phyloP scores from a whole-genome alignment of 2,888 invertebrate genomes.

The Laspeyria flexula region DNA sequence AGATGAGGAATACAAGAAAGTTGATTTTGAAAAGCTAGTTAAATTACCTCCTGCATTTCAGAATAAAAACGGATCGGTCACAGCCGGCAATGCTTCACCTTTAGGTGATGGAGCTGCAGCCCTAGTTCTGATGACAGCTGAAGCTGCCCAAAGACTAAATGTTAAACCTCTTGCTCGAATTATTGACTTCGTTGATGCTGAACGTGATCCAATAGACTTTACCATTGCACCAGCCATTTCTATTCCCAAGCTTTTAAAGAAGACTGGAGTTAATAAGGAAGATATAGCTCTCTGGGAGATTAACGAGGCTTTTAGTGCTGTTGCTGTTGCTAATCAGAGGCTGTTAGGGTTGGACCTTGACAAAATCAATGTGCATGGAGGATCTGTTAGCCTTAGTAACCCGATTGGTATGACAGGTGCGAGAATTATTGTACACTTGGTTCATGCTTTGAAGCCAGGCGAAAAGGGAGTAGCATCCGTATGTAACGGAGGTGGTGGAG shows the following conservation, averaged over 20 bases:
- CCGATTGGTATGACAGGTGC: slow-evolving; percentile 99
- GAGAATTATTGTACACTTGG: slow-evolving; percentile 95
- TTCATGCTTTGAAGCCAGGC: slow-evolving; percentile 94
- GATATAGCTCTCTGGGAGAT: slow-evolving; percentile 98
- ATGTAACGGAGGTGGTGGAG: slow-evolving; percentile 99
- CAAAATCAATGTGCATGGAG: slow-evolving; percentile 98
- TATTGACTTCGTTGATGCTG: slow-evolving; percentile 96
- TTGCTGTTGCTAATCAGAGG: slow-evolving; percentile 96
- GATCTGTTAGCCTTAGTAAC: slow-evolving; percentile 98
- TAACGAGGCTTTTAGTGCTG: slow-evolving; percentile 99
- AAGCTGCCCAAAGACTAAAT: slow-evolving; percentile 90
- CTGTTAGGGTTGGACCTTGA: slow-evolving; percentile 93
- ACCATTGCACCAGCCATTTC: slow-evolving; percentile 97
- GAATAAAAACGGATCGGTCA: slow-evolving; percentile 96
- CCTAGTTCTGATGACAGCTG: slow-evolving; percentile 92
- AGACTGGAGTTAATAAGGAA: slow-evolving; percentile 92
- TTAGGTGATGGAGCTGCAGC: slow-evolving; percentile 99
- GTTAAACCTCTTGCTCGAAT: slow-evolving; percentile 95
- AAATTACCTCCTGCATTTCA: slow-evolving; percentile 97
- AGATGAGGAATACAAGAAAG: slow-evolving; percentile 97
- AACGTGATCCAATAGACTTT: slow-evolving; percentile 98
- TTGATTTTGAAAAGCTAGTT: slow-evolving; percentile 96
- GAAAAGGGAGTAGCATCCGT: slow-evolving; percentile 98
- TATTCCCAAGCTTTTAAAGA: slow-evolving; percentile 93
- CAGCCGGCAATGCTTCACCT: slow-evolving; percentile 98